Evolutionary conservation across 2,113 vertebrate genomes (phyloP), one percentile per base, ranked within the genome.

Genomic region (Sialia sialis): DNA sequence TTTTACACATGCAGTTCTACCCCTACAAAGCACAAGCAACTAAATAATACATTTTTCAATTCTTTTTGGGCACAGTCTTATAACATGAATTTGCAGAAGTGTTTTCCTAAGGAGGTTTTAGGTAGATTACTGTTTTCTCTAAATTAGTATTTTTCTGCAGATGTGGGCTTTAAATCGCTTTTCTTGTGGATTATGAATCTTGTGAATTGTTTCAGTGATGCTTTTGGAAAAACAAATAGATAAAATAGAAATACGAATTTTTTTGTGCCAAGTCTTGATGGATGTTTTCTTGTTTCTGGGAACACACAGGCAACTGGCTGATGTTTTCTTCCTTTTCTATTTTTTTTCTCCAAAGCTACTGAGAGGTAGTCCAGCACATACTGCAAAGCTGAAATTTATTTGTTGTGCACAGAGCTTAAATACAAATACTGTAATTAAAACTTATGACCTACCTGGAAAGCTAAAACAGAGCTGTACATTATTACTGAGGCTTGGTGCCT

Each of bases 201-300:
- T 80, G 55, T 63, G 78, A 93, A 87, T 91, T 94, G 75, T 84
- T 93, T 87, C 51, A 55, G 27, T 58, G 63, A 73, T 67, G 70
- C 74, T 93, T 95, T 92, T 93, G 93, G 88, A 59, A 66, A 58
- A 62, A 80, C 87, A 91, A 96, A 88, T 29, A 93, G 92, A 74
- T 93, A 70, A 92, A 94, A 59, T 14, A 84, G 67, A 83, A 95
- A 63, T 59, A 94, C 83, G 34, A 80, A 63, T 62, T 88, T 41
- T 41, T 62, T 96, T 7, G 6, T 90, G 75, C 48, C 64, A 77
- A 63, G 51, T 62, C 51, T 88, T 90, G 63, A 77, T 92, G 39
- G 75, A 80, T 90, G 18, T 85, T 66, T 91, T 75, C 68, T 59
- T 67, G 21, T 75, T 93, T 86, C 73, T 84, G 74, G 41, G 44